Percentiles rank a stretch among this genome's conserved stretches.
Evolutionary conservation across 2,888 invertebrate species (phyloP).

Genomic region (Autographa gamma): DNA sequence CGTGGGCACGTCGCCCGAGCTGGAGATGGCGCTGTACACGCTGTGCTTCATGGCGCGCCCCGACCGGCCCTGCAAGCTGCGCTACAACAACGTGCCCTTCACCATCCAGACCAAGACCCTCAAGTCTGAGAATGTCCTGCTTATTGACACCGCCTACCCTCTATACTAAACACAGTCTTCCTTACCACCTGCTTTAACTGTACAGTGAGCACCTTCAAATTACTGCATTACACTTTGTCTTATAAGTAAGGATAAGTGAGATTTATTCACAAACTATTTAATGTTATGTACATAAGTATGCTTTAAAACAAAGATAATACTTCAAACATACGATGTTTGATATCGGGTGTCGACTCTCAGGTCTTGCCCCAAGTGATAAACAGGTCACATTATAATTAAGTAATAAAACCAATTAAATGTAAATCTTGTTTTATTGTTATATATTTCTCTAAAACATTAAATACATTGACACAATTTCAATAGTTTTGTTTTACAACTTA

Average conservation of each 20-base stretch:
- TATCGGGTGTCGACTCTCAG: constrained; percentile 54
- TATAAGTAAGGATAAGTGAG: background rate
- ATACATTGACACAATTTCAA: constrained; percentile 46
- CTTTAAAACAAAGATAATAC: constrained; percentile 32
- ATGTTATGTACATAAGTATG: constrained; percentile 14
- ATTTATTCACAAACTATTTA: background rate
- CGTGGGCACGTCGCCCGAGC: constrained; percentile 96
- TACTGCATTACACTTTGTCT: background rate
- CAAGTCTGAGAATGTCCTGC: constrained; percentile 75
- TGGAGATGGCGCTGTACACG: constrained; percentile 96
- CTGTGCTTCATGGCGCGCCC: constrained; percentile 95
- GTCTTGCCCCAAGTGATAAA: constrained; percentile 61
- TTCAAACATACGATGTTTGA: constrained; percentile 23
- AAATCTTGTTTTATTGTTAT: constrained; percentile 64
- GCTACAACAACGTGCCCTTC: constrained; percentile 80
- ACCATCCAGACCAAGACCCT: constrained; percentile 83
- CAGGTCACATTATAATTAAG: constrained; percentile 32
- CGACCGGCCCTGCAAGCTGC: constrained; percentile 92
- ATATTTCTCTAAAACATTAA: constrained; percentile 56
- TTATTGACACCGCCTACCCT: constrained; percentile 84
- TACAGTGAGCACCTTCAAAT: background rate
- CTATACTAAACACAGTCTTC: constrained; percentile 60
- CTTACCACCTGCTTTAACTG: background rate
- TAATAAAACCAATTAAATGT: constrained; percentile 58
- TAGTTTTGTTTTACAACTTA: background rate